phyloP scores from a whole-genome alignment of 2,113 vertebrate species.

The Actenoides hombroni region DNA sequence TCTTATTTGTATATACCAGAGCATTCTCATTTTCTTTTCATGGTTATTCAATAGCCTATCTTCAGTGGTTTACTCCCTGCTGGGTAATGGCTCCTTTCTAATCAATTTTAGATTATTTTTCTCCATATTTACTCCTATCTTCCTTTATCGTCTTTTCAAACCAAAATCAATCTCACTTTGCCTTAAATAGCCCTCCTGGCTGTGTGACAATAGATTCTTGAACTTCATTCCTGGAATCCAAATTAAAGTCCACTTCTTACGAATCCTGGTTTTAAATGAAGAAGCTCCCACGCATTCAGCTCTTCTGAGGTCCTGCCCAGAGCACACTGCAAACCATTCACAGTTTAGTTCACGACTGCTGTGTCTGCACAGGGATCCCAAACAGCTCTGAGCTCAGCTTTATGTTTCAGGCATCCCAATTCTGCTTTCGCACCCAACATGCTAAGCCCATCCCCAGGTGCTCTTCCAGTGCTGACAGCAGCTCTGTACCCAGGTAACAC shows the following conservation, averaged over 20 bases:
- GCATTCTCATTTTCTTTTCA: background rate
- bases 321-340: background rate
- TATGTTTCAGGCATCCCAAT: background rate
- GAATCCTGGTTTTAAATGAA: background rate
- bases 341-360: background rate
- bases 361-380: background rate
- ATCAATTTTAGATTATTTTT: slow-evolving; percentile 27
- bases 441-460: background rate
- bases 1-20: background rate
- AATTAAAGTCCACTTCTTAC: background rate
- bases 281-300: background rate
- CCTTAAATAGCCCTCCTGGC: background rate
- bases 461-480: background rate
- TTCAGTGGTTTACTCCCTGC: slow-evolving; percentile 1
- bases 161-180: slow-evolving; percentile 31
- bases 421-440: background rate
- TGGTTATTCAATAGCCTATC: background rate
- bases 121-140: slow-evolving; percentile 1
- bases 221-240: background rate
- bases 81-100: slow-evolving; percentile 13
- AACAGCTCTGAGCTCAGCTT: background rate
- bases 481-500: background rate
- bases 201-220: background rate
- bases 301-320: background rate
- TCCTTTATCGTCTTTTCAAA: slow-evolving; percentile 6